Evolutionary conservation across 1,140 invertebrate genomes (phyloP).

Genomic region (Manduca sexta): DNA sequence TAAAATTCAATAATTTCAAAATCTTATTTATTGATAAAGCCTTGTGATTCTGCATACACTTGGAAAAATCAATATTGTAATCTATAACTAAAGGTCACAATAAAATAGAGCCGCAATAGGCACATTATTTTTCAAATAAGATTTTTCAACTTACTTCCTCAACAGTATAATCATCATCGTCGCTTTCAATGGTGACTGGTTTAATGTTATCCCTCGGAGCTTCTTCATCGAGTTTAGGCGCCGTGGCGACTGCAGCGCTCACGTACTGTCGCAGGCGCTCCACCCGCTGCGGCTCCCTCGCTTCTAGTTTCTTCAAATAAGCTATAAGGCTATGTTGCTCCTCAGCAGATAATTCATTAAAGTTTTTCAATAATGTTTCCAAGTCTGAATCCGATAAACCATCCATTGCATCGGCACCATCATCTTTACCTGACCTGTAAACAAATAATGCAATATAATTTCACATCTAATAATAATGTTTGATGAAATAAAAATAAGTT

Average conservation of each 20-base stretch:
- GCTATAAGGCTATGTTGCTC: slow-evolving; percentile 86
- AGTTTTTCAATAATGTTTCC: slow-evolving; percentile 84
- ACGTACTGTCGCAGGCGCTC: slow-evolving; percentile 75
- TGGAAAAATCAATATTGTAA: too few species aligned
- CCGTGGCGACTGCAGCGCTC: slow-evolving; percentile 33
- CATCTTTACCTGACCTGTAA: slow-evolving; percentile 36
- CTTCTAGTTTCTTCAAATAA: slow-evolving; percentile 85
- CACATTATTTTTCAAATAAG: too few species aligned
- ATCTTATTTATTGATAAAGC: too few species aligned
- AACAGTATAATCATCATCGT: slow-evolving; percentile 62
- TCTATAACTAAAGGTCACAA: too few species aligned
- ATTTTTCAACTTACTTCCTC: slow-evolving; percentile 39
- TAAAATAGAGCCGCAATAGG: too few species aligned
- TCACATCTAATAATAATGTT: too few species aligned
- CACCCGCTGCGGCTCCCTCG: slow-evolving; percentile 79
- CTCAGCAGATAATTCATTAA: slow-evolving; percentile 80
- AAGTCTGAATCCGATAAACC: slow-evolving; percentile 78
- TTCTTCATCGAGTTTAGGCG: background rate
- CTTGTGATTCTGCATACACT: too few species aligned
- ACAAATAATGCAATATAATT: slow-evolving; percentile 3
- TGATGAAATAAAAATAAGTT: too few species aligned
- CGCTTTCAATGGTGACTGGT: slow-evolving; percentile 37
- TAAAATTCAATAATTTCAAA: too few species aligned
- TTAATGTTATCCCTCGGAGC: background rate
- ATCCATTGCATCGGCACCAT: slow-evolving; percentile 10